phyloP scores from a whole-genome alignment of 1,140 invertebrate species.

The Drosophila asahinai region DNA sequence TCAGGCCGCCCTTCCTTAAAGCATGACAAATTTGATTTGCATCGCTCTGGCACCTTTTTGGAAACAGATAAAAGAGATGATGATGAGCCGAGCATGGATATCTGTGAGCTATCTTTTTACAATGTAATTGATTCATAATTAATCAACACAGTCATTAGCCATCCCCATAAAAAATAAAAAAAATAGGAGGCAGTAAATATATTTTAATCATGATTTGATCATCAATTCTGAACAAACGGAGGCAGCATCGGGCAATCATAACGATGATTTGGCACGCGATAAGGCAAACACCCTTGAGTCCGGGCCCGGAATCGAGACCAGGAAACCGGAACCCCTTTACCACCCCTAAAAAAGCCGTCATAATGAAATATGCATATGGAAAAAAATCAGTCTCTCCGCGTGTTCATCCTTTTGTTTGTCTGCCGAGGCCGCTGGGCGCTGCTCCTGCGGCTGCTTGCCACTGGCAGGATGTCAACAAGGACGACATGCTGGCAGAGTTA shows the following conservation, averaged over 20 bases:
- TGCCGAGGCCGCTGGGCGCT: slow-evolving; percentile 13
- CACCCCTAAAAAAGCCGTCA: slow-evolving; percentile 54
- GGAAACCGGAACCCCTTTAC: slow-evolving; percentile 31
- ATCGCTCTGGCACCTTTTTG: slow-evolving; percentile 34
- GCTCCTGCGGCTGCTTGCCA: slow-evolving; percentile 26
- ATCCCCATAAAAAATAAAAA: slow-evolving; percentile 36
- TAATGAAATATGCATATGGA: slow-evolving; percentile 76
- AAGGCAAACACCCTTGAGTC: slow-evolving; percentile 65
- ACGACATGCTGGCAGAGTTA: slow-evolving; percentile 55
- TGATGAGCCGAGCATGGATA: neutral
- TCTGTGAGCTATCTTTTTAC: slow-evolving; percentile 52
- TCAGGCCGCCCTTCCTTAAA: slow-evolving; percentile 17
- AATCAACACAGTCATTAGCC: slow-evolving; percentile 77
- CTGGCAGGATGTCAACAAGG: slow-evolving; percentile 62
- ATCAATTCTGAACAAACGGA: slow-evolving; percentile 63
- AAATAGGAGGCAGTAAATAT: slow-evolving; percentile 47
- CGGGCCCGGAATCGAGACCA: slow-evolving; percentile 18
- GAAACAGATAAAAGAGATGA: slow-evolving; percentile 9
- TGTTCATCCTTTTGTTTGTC: slow-evolving; percentile 44
- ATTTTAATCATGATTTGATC: slow-evolving; percentile 83
- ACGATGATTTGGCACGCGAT: slow-evolving; percentile 84
- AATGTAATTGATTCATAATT: slow-evolving; percentile 83
- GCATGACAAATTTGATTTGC: slow-evolving; percentile 66
- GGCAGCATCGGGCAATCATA: slow-evolving; percentile 66
- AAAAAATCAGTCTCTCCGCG: slow-evolving; percentile 43